These are phyloP conservation scores for Galeruca laticollis DNA, from an alignment of 2,888 invertebrate species.

Conservation along the genomic window DNA sequence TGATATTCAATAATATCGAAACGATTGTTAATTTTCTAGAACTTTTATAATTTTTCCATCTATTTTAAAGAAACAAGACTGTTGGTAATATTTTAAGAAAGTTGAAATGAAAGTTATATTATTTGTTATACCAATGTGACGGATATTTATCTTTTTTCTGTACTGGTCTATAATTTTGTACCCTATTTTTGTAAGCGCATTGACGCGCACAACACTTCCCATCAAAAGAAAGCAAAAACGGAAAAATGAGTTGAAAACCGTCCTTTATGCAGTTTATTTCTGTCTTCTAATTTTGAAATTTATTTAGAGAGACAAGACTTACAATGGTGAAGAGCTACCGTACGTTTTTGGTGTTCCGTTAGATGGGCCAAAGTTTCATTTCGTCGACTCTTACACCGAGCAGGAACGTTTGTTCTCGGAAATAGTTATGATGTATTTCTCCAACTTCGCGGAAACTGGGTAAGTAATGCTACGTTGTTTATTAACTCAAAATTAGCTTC, in stretches of 20 bases:
- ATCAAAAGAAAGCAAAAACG: background rate
- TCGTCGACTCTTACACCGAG: conserved; percentile 79
- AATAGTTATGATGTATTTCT: conserved; percentile 89
- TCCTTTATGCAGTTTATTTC: conserved; percentile 47
- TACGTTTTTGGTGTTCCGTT: conserved; percentile 90
- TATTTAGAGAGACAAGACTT: conserved; percentile 77
- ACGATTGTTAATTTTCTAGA: too few relatives aligned
- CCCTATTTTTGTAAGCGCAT: conserved; percentile 4
- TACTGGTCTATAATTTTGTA: background rate
- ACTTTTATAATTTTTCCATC: too few relatives aligned
- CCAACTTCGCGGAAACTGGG: conserved; percentile 92
- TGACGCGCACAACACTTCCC: background rate
- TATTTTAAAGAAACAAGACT: too few relatives aligned
- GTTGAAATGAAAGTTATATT: background rate
- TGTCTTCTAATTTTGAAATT: conserved; percentile 43
- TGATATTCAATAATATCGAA: too few relatives aligned
- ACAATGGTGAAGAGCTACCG: conserved; percentile 88
- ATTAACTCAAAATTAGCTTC: conserved; percentile 33
- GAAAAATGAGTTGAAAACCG: conserved; percentile 25
- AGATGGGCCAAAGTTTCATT: conserved; percentile 74
- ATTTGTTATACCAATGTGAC: background rate
- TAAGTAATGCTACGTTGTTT: conserved; percentile 66
- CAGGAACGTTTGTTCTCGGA: conserved; percentile 86
- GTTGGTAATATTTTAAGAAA: too few relatives aligned
- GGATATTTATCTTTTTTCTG: background rate